Conservation (phyloP, 2,113 vertebrate species). For the Lota lota region DNA sequence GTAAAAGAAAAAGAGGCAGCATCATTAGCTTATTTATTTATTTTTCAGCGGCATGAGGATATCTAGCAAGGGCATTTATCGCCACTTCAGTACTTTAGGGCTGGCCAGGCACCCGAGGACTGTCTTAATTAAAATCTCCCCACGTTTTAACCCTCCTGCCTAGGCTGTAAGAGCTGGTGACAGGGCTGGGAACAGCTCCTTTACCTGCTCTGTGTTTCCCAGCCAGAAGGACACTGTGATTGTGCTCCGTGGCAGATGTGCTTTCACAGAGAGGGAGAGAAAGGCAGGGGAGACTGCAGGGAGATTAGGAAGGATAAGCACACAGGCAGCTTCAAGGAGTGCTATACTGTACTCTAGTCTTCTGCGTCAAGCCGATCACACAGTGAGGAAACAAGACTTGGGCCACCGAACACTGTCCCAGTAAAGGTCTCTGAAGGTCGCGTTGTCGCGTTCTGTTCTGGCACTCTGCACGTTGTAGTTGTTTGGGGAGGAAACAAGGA, state of each 20-base stretch:
- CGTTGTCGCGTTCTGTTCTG: too few species aligned
- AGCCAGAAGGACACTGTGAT: background rate
- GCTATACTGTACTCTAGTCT: too few species aligned
- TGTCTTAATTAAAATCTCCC: conserved; percentile 60
- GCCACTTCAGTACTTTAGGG: conserved; percentile 7
- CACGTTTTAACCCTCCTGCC: conserved; percentile 29
- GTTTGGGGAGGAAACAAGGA: too few species aligned
- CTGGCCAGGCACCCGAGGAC: conserved; percentile 31
- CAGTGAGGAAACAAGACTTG: too few species aligned
- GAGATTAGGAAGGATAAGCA: conserved; percentile 18
- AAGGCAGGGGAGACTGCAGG: background rate
- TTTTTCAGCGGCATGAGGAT: background rate
- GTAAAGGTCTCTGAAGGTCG: too few species aligned
- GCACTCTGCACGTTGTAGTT: too few species aligned
- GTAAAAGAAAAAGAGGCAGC: background rate
- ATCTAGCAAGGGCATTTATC: background rate
- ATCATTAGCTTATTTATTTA: background rate
- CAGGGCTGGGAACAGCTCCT: conserved; percentile 4
- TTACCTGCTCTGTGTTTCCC: conserved; percentile 4
- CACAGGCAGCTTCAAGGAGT: too few species aligned
- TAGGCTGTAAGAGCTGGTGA: background rate
- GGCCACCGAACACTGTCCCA: too few species aligned
- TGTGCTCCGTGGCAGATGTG: background rate
- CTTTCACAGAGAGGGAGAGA: conserved; percentile 10
- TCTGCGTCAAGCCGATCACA: too few species aligned